A percentile compares a stretch with the other conserved stretches of the same genome.
phyloP scores from a whole-genome alignment of 2,888 invertebrate species.

The Agrochola macilenta region DNA sequence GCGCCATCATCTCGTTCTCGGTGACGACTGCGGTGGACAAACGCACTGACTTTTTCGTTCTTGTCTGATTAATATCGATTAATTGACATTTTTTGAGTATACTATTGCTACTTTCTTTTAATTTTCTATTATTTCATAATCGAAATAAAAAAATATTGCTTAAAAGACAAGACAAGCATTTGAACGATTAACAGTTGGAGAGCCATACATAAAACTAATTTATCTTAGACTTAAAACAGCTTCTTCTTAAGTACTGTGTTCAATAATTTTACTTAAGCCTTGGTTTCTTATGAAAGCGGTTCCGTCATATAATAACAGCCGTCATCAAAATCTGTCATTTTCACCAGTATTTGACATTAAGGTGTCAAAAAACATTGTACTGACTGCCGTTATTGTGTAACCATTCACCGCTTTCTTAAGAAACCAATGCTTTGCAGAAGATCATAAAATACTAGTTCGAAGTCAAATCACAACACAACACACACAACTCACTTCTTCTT shows the following conservation, averaged over 20 bases:
- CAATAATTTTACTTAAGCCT: neutral
- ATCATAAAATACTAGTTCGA: slow-evolving; percentile 13
- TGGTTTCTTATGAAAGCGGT: neutral
- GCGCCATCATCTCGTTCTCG: too few species aligned
- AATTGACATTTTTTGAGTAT: slow-evolving; percentile 9
- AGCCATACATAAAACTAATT: neutral
- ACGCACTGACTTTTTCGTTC: neutral
- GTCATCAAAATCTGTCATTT: neutral
- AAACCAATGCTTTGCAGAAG: neutral
- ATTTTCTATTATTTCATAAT: neutral
- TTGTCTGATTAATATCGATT: neutral
- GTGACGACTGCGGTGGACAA: neutral
- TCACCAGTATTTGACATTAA: neutral
- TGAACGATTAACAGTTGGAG: neutral
- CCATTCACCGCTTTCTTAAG: too few species aligned
- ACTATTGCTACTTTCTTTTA: neutral
- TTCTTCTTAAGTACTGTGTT: slow-evolving; percentile 22
- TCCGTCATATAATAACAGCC: neutral
- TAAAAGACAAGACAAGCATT: slow-evolving; percentile 16
- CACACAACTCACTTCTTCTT: too few species aligned
- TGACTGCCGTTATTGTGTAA: neutral
- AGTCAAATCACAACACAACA: too few species aligned
- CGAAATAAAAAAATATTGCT: neutral
- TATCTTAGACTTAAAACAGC: slow-evolving; percentile 8
- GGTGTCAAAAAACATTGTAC: neutral